Evolutionary conservation across 2,888 invertebrate species (phyloP), one percentile per base, ranked within the genome.

Genomic region (Cephus spinipes): DNA sequence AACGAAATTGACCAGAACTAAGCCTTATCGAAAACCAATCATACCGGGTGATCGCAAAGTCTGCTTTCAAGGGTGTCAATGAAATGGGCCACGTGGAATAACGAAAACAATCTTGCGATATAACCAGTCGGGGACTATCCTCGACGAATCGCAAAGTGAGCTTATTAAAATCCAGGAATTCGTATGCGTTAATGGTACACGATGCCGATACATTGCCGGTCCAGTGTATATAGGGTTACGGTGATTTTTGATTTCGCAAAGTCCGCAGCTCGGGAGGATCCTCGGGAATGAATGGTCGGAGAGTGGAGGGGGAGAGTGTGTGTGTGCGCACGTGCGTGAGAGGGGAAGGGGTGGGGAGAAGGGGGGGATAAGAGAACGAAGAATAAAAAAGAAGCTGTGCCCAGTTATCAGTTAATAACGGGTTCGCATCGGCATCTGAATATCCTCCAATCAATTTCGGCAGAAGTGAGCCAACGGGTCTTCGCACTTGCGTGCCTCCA

Each of bases 91-190:
- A 55, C 40, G 40, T 55, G 40, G 9, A 55, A 55, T 23, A 23
- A 23, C 23, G 23, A 23, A 55, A 55, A 55, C 23, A 15, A 55
- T 55, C 23, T 23, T 23, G 9, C 40, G 40, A 55, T 55, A 55
- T 23, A 55, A 55, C 23, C 40, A 55, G 40, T 55, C 15, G 23
- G 6, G 6, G 40, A 23, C 40, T 55, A 23, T 55, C 40, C 86
- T 82, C 83, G 86, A 87, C 87, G 87, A 87, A 87, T 87, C 86
- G 86, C 82, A 87, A 87, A 87, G 85, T 87, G 83, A 81, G 82
- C 85, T 86, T 86, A 86, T 87, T 87, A 87, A 86, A 86, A 83
- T 78, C 80, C 40, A 55, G 23, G 40, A 55, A 55, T 55, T 55
- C 40, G 40, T 55, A 55, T 55, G 40, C 40, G 40, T 55, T 55